Conservation (phyloP, 2,797 vertebrate species). For the Rachycentron canadum region DNA sequence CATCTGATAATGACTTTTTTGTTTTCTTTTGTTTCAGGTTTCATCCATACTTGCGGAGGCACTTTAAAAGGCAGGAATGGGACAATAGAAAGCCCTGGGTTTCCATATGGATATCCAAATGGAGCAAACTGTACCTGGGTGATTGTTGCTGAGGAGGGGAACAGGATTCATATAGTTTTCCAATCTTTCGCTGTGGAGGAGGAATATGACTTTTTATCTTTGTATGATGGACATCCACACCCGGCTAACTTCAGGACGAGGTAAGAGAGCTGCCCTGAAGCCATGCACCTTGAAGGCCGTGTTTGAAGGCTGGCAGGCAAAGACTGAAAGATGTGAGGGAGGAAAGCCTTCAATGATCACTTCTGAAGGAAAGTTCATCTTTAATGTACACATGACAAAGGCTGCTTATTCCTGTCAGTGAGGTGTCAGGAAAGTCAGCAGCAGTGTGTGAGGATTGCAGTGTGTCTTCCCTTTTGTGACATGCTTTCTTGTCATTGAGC, state of each 20-base stretch:
- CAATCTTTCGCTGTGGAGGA: slow-evolving; percentile 99
- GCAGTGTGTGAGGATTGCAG: slow-evolving; percentile 12
- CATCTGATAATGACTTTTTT: slow-evolving; percentile 48
- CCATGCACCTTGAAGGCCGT: slow-evolving; percentile 49
- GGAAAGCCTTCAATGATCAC: slow-evolving; percentile 49
- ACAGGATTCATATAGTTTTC: slow-evolving; percentile 99
- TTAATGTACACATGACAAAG: slow-evolving; percentile 63
- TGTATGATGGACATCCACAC: slow-evolving; percentile 97
- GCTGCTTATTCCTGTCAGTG: slow-evolving; percentile 51
- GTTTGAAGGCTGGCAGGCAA: slow-evolving; percentile 45
- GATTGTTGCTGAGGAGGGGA: slow-evolving; percentile 95
- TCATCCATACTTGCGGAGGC: slow-evolving; percentile 98
- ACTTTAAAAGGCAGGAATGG: slow-evolving; percentile 98
- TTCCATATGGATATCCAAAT: slow-evolving; percentile 99
- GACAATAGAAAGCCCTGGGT: slow-evolving; percentile 98
- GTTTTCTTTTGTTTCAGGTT: slow-evolving; percentile 84
- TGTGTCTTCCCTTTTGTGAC: slow-evolving; percentile 20
- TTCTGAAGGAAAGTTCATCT: slow-evolving; percentile 56
- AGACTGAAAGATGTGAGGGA: slow-evolving; percentile 27
- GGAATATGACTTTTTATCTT: slow-evolving; percentile 99
- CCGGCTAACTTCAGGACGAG: slow-evolving; percentile 97
- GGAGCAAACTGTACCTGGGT: slow-evolving; percentile 99
- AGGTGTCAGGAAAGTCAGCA: slow-evolving; percentile 48
- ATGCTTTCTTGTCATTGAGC: background rate
- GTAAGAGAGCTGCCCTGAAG: slow-evolving; percentile 78